Evolutionary conservation across 2,888 invertebrate species (phyloP).

Genomic region (Drosophila prostipennis): DNA sequence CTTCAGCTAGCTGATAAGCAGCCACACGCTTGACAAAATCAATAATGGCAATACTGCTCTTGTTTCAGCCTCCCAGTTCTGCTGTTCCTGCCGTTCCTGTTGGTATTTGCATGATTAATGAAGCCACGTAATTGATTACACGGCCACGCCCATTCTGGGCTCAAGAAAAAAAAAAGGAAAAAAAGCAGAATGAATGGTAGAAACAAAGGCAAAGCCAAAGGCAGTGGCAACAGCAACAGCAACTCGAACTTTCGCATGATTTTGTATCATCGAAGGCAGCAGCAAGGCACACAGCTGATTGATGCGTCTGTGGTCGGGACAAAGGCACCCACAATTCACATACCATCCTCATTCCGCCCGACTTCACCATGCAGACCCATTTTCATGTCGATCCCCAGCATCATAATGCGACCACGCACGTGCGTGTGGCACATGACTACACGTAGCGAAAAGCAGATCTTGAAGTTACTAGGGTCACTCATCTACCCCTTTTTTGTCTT

Average conservation of each 20-base stretch:
- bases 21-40: constrained; percentile 60
- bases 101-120: constrained; percentile 78
- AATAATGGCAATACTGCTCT: constrained; percentile 54
- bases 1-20: constrained; percentile 58
- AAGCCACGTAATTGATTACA: constrained; percentile 75
- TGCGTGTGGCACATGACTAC: constrained; percentile 48
- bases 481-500: no score
- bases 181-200: background rate
- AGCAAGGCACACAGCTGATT: constrained; percentile 63
- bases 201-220: constrained; percentile 22
- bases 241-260: constrained; percentile 36
- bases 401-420: constrained; percentile 47
- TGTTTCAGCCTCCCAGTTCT: constrained; percentile 18
- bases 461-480: background rate
- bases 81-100: constrained; percentile 24
- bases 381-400: constrained; percentile 18
- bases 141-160: constrained; percentile 46
- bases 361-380: constrained; percentile 7
- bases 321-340: constrained; percentile 40
- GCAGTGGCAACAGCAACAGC: constrained; percentile 13
- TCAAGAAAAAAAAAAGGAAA: constrained; percentile 1
- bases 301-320: constrained; percentile 55
- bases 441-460: background rate
- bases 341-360: background rate
- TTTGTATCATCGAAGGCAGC: constrained; percentile 48